These are phyloP conservation scores for Lepisosteus osseus DNA, from an alignment of 2,113 vertebrate species.

Conservation along the genomic window DNA sequence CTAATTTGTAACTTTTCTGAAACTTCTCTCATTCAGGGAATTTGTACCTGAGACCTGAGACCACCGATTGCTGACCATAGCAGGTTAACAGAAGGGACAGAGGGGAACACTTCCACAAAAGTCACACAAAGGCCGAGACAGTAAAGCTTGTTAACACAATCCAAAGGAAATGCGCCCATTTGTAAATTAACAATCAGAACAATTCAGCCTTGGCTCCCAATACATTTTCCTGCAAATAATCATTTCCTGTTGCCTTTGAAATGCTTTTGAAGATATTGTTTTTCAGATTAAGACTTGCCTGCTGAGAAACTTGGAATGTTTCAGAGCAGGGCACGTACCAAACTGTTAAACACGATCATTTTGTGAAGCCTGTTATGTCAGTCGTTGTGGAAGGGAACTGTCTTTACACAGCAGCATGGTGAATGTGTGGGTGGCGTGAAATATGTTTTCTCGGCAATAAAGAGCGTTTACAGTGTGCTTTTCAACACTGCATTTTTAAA, in stretches of 20 bases:
- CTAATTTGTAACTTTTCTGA: slow-evolving; percentile 14
- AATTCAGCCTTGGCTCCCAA: not conserved
- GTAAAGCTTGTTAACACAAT: not conserved
- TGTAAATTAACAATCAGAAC: slow-evolving; percentile 4
- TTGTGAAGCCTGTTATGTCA: not conserved
- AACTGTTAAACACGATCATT: not conserved
- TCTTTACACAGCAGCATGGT: not conserved
- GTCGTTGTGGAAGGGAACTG: too few species aligned
- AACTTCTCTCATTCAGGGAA: slow-evolving; percentile 8
- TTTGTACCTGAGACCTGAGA: not conserved
- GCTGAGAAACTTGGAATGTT: not conserved
- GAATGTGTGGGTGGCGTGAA: slow-evolving; percentile 1
- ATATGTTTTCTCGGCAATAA: too few species aligned
- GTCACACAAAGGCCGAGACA: not conserved
- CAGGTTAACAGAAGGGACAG: not conserved
- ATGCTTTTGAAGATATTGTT: not conserved
- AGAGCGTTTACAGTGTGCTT: too few species aligned
- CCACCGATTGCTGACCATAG: not conserved
- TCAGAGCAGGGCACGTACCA: not conserved
- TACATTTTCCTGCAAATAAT: slow-evolving; percentile 7
- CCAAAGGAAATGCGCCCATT: not conserved
- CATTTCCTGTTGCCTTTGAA: not conserved
- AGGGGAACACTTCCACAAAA: not conserved
- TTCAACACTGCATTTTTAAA: not conserved
- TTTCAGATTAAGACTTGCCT: not conserved